These are phyloP conservation scores for Apis dorsata DNA, from an alignment of 1,140 invertebrate genomes.

Conservation along the genomic window DNA sequence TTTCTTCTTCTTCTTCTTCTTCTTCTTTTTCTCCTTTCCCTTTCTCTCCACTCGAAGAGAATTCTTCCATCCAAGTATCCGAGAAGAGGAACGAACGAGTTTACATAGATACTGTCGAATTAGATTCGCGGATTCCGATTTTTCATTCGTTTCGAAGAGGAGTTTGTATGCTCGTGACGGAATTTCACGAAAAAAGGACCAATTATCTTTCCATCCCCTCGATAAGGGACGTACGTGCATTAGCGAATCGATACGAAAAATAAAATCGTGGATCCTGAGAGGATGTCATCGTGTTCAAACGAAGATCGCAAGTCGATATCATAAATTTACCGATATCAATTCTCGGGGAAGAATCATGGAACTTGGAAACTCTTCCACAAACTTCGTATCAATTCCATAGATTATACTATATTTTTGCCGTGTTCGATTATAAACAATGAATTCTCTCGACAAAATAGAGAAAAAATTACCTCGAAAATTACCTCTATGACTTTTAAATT, in stretches of 20 bases:
- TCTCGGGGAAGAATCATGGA: background rate
- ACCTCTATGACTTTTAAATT: no score
- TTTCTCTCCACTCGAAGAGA: no score
- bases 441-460: background rate
- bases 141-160: no score
- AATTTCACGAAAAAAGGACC: slow-evolving; percentile 27
- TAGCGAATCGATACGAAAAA: slow-evolving; percentile 40
- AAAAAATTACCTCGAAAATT: no score
- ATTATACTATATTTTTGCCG: background rate
- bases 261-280: background rate
- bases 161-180: slow-evolving; percentile 31
- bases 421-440: background rate
- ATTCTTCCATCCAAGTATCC: no score
- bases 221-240: slow-evolving; percentile 45
- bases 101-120: background rate
- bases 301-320: no score
- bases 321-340: no score
- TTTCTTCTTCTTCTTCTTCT: no score
- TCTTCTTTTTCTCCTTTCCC: no score
- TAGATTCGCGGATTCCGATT: no score
- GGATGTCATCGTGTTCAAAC: no score
- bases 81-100: no score
- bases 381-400: background rate
- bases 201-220: slow-evolving; percentile 60
- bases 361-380: background rate